phyloP scores from a whole-genome alignment of 92 coral and sea anemone genomes.

The Heteractis magnifica region DNA sequence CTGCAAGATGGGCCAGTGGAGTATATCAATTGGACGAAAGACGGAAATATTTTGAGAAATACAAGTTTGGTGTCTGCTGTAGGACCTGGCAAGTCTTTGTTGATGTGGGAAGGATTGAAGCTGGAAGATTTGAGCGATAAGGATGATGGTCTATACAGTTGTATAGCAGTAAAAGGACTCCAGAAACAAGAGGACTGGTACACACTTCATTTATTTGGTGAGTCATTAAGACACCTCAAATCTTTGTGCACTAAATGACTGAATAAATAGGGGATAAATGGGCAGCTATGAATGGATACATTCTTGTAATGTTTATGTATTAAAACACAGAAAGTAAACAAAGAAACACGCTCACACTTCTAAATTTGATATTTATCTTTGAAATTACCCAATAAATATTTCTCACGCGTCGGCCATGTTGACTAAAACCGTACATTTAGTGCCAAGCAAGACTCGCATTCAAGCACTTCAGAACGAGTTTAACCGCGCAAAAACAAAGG shows the following conservation, averaged over 20 bases:
- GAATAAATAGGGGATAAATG: neutral
- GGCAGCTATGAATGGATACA: neutral
- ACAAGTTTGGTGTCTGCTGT: conserved; percentile 7
- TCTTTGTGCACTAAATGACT: neutral
- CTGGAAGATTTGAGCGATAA: conserved; percentile 1
- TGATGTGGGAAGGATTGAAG: conserved; percentile 38
- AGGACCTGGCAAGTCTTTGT: neutral
- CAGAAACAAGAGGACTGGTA: conserved; percentile 22
- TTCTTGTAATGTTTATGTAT: too few species aligned
- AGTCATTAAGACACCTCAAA: neutral
- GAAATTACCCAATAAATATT: too few species aligned
- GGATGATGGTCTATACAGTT: conserved; percentile 36
- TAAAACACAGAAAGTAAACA: too few species aligned
- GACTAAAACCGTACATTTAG: too few species aligned
- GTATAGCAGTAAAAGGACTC: conserved; percentile 23
- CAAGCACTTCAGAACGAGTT: too few species aligned
- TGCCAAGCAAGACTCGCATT: too few species aligned
- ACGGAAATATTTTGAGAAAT: conserved; percentile 24
- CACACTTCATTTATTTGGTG: conserved; percentile 30
- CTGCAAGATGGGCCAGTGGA: conserved; percentile 46
- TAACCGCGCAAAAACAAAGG: too few species aligned
- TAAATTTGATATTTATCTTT: too few species aligned
- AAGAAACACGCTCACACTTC: too few species aligned
- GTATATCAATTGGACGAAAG: conserved; percentile 48
- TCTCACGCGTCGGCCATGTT: too few species aligned